Base-by-base conservation (phyloP, 2,113 vertebrate genomes). In the Tachysurus fulvidraco region DNA sequence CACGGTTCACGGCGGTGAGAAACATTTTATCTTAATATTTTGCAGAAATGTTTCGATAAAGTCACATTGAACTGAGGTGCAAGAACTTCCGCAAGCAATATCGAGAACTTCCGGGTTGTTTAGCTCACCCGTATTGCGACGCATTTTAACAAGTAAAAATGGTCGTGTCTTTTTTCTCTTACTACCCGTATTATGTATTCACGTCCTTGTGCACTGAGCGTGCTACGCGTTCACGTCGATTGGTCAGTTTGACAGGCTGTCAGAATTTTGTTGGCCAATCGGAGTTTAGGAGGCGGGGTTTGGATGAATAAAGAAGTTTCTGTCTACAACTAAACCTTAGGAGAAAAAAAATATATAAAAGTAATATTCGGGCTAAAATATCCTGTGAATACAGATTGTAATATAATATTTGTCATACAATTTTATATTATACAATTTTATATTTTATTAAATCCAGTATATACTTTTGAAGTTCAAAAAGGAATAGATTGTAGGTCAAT, bases 1-100 rank as follows among this genome's bases (percentile, higher is more conserved):
- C 62, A 95, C 95, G 88, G 44, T 94, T 95, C 0, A 87, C 92
- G 5, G 93, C 62, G 5, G 95, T 96, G 6, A 96, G 93, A 87
- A 95, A 94, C 95, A 96, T 95, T 73, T 65, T 90, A n/a, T 86
- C 69, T 2, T 7, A 46, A 13, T 64, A n/a, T 64, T 69, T 30
- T 73, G 36, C 36, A 21, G 16, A 62, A 80, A 30, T 16, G 5
- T 19, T 50, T 52, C 23, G 12, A 25, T 55, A 81, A 92, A 91
- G 93, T 94, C 93, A 94, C 95, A 93, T 93, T 94, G 93, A 92
- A 50, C 46, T 13, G 30, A 13, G 11, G 14, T 16, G 7, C 12
- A 9, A 67, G 16, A 74, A 59, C 52, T 84, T 83, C 87, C 76
- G 60, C 19, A 12, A 5, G 12, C 14, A 2, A 0, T 23, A 59